phyloP scores from a whole-genome alignment of 92 coral and sea anemone genomes.

The Isaurus tuberculatus region DNA sequence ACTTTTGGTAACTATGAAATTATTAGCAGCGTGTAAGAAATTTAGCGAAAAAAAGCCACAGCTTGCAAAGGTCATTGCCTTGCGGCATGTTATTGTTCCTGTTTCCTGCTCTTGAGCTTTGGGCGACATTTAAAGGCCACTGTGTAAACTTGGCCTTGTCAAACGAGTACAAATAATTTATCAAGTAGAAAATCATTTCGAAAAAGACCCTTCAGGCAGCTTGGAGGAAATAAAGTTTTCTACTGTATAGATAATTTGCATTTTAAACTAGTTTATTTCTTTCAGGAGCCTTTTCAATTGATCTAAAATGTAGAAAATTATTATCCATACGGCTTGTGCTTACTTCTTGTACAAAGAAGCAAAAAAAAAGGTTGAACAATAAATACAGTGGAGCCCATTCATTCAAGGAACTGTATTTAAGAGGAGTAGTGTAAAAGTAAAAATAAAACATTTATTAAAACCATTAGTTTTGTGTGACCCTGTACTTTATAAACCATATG shows the following conservation, averaged over 20 bases:
- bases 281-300: too few species aligned
- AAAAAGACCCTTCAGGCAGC: background rate
- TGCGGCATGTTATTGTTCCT: background rate
- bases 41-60: too few species aligned
- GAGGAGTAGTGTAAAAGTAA: too few species aligned
- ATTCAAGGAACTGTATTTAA: background rate
- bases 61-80: background rate
- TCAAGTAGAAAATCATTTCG: too few species aligned
- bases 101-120: background rate
- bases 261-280: background rate
- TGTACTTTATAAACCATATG: background rate
- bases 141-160: too few species aligned
- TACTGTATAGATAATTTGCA: background rate
- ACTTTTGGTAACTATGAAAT: too few species aligned
- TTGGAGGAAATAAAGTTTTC: background rate
- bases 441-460: constrained; percentile 21
- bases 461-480: background rate
- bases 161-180: too few species aligned
- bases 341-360: too few species aligned
- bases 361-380: background rate
- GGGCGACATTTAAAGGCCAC: background rate
- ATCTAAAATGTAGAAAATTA: too few species aligned
- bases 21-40: too few species aligned
- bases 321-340: too few species aligned
- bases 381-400: too few species aligned